Percentiles rank a stretch among this genome's conserved stretches.
These are phyloP conservation scores for Ctenoplectra terminalis DNA, from an alignment of 1,140 invertebrate species.

Conservation along the genomic window DNA sequence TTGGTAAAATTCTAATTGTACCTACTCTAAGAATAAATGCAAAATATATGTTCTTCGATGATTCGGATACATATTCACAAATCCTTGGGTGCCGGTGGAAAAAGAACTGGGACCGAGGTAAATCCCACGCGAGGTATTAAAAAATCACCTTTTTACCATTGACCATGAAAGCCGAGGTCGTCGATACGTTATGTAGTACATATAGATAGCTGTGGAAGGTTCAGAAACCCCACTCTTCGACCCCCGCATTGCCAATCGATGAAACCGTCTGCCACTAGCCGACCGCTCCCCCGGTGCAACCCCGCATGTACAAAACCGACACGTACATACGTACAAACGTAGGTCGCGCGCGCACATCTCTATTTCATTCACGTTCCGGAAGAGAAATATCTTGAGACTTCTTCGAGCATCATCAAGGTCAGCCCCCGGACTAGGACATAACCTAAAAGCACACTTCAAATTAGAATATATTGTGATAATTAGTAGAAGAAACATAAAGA, in stretches of 20 bases:
- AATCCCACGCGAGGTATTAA: slow-evolving; percentile 15
- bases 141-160: slow-evolving; percentile 62
- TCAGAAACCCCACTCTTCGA: slow-evolving; percentile 59
- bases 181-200: slow-evolving; percentile 41
- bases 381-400: slow-evolving; percentile 11
- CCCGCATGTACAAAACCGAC: slow-evolving; percentile 9
- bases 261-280: slow-evolving; percentile 69
- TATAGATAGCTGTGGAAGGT: slow-evolving; percentile 55
- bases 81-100: not conserved
- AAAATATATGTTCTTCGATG: not conserved
- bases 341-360: not conserved
- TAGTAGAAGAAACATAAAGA: not conserved
- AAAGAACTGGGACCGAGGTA: not conserved
- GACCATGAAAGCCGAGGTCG: slow-evolving; percentile 66
- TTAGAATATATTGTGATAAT: not conserved
- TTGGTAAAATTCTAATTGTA: no score
- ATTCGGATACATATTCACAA: not conserved
- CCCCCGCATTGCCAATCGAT: slow-evolving; percentile 74
- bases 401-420: slow-evolving; percentile 21
- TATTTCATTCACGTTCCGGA: slow-evolving; percentile 51
- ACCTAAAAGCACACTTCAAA: not conserved
- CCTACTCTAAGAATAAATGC: not conserved
- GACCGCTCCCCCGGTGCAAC: slow-evolving; percentile 53
- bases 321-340: not conserved
- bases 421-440: not conserved